Base-by-base conservation (phyloP, 1,140 invertebrate species). In the Alviniconcha marisindica region DNA sequence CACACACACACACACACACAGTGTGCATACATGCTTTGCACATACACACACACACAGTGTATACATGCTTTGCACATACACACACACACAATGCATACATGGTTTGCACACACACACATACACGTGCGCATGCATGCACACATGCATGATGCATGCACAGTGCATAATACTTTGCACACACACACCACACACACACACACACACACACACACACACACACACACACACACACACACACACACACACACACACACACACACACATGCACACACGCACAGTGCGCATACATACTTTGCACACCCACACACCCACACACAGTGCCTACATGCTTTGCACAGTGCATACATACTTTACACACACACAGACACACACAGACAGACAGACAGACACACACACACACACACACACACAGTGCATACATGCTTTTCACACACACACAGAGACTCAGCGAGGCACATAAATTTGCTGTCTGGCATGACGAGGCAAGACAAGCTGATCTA, bases 191-290 rank as follows among this genome's bases (percentile, higher is more conserved):
- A 31, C 40, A 2, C 63, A 66, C 63, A 66, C 63, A 66, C 63
- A 66, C 63, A 66, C 63, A 66, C 63, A 66, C 63, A 66, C 63
- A 66, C 63, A 66, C 63, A 33, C 31, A 66, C 63, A 33, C 63
- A 66, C 31, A 33, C 63, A 33, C n/a, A 33, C 63, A 33, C 63
- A 66, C 63, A 33, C 63, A 33, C n/a, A 33, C 63, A 66, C 28
- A 60, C n/a, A 28, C n/a, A 60, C n/a, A 28, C n/a, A 28, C 18
- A n/a, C 56, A 60, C 10, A 14, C n/a, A 10, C 4, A 10, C 56
- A 60, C 10, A 14, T 60, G 56, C 56, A 60, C 56, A 60, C 4
- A 60, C 3, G 5, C 56, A 60, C n/a, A 24, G 4, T 21, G n/a
- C 18, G n/a, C 56, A 60, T 28, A n/a, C n/a, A 60, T 4, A 60